phyloP scores from a whole-genome alignment of 1,140 invertebrate genomes.

The Chymomyza costata region DNA sequence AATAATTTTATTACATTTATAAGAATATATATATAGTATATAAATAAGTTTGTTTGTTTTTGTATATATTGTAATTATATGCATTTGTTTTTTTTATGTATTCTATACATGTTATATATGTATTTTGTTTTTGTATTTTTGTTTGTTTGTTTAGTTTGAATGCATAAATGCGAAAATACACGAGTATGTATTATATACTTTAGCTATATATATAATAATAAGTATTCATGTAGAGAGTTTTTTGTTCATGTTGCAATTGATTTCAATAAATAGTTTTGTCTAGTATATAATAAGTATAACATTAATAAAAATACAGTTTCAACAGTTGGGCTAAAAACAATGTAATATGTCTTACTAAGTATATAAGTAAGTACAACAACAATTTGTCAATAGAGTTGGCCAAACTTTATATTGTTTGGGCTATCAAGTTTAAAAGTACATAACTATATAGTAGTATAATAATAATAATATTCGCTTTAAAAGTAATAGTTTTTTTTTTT shows the following conservation, averaged over 20 bases:
- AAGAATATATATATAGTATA: slow-evolving; percentile 46
- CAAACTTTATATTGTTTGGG: too few relatives aligned
- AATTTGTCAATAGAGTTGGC: too few relatives aligned
- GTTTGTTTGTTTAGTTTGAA: slow-evolving; percentile 25
- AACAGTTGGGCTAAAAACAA: background rate
- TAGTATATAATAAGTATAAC: background rate
- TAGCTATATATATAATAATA: slow-evolving; percentile 63
- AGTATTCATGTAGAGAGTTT: slow-evolving; percentile 3
- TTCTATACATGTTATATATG: slow-evolving; percentile 5
- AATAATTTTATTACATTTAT: slow-evolving; percentile 59
- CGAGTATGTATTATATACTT: slow-evolving; percentile 33
- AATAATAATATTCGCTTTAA: slow-evolving; percentile 25
- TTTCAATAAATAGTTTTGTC: background rate
- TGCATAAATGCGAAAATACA: slow-evolving; percentile 70
- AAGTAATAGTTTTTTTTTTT: slow-evolving; percentile 22
- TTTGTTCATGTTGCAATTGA: background rate
- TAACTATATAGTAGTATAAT: slow-evolving; percentile 6
- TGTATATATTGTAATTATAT: slow-evolving; percentile 25
- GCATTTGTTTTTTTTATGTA: slow-evolving; percentile 28
- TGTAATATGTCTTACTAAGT: background rate
- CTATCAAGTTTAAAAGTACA: slow-evolving; percentile 45
- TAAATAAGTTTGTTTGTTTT: slow-evolving; percentile 27
- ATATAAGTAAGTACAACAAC: background rate
- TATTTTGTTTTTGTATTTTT: slow-evolving; percentile 5
- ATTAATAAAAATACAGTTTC: slow-evolving; percentile 1